Conservation (phyloP, 1,140 invertebrate species). For the Littorina saxatilis region DNA sequence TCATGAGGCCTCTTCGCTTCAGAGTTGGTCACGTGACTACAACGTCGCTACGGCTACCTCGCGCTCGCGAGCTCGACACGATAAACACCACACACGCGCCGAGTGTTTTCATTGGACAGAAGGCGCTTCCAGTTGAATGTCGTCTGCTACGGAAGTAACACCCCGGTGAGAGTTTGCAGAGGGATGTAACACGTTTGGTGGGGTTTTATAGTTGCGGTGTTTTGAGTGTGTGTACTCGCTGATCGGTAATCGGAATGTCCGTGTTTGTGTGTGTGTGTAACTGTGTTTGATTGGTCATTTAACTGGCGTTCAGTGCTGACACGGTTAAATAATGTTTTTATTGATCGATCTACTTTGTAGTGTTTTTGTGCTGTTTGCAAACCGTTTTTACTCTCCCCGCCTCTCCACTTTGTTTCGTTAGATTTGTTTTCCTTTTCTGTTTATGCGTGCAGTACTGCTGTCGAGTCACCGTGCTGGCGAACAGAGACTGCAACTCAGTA, state of each 20-base stretch:
- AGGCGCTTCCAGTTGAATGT: not conserved
- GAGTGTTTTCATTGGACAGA: slow-evolving; percentile 5
- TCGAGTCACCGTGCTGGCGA: too few relatives aligned
- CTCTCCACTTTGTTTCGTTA: too few relatives aligned
- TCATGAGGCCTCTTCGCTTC: not conserved
- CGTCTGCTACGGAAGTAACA: slow-evolving; percentile 12
- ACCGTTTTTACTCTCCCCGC: too few relatives aligned
- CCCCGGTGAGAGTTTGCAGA: slow-evolving; percentile 2
- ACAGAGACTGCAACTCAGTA: too few relatives aligned
- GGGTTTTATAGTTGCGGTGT: not conserved
- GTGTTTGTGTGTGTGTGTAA: too few relatives aligned
- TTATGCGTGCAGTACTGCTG: too few relatives aligned
- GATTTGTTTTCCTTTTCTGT: too few relatives aligned
- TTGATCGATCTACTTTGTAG: too few relatives aligned
- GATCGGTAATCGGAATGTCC: not conserved
- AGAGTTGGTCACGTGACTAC: slow-evolving; percentile 42
- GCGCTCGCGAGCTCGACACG: slow-evolving; percentile 29
- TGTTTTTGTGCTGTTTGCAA: too few relatives aligned
- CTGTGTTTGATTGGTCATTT: too few relatives aligned
- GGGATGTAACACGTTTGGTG: not conserved
- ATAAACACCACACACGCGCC: not conserved
- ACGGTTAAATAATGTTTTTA: too few relatives aligned
- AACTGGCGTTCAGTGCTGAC: too few relatives aligned
- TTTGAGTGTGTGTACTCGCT: not conserved
- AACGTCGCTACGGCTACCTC: slow-evolving; percentile 51